Percentiles rank a stretch among this genome's conserved stretches.
Conservation (phyloP, 23 tunicate species). For the Corella eumyota region DNA sequence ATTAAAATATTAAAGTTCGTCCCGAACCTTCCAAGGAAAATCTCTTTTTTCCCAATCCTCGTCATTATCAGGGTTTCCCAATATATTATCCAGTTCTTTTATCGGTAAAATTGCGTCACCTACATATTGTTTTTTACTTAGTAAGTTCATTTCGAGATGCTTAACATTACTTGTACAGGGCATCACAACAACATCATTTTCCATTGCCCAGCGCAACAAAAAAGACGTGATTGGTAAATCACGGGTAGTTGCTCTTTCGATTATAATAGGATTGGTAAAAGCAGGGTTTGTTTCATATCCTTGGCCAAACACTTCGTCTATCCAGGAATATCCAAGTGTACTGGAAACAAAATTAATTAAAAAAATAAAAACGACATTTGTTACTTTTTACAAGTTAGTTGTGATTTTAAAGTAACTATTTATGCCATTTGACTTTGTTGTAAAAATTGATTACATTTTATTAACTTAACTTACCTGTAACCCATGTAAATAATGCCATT, state of each 20-base stretch:
- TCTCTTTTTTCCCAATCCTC: neutral
- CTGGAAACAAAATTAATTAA: constrained; percentile 13
- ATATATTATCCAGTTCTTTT: constrained; percentile 5
- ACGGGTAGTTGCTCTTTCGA: neutral
- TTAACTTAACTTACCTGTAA: constrained; percentile 19
- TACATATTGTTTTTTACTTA: neutral
- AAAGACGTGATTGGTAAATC: constrained; percentile 16
- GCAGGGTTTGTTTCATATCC: constrained; percentile 12
- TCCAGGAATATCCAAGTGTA: constrained; percentile 13
- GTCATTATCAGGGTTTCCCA: constrained; percentile 12
- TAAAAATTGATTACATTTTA: too few relatives aligned
- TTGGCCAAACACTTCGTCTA: constrained; percentile 3
- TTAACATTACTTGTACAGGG: constrained; percentile 24
- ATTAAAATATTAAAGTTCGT: too few relatives aligned
- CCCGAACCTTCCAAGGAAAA: too few relatives aligned
- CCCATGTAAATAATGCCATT: constrained; percentile 45
- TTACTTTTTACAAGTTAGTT: neutral
- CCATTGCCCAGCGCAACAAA: constrained; percentile 49
- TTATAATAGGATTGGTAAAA: neutral
- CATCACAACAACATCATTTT: constrained; percentile 19
- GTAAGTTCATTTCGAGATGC: constrained; percentile 32
- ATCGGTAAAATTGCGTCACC: neutral
- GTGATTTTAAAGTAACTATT: too few relatives aligned
- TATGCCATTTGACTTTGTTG: too few relatives aligned
- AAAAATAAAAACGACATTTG: too few relatives aligned